These are phyloP conservation scores for Isichthys henryi DNA, from an alignment of 2,113 vertebrate genomes.

Conservation along the genomic window DNA sequence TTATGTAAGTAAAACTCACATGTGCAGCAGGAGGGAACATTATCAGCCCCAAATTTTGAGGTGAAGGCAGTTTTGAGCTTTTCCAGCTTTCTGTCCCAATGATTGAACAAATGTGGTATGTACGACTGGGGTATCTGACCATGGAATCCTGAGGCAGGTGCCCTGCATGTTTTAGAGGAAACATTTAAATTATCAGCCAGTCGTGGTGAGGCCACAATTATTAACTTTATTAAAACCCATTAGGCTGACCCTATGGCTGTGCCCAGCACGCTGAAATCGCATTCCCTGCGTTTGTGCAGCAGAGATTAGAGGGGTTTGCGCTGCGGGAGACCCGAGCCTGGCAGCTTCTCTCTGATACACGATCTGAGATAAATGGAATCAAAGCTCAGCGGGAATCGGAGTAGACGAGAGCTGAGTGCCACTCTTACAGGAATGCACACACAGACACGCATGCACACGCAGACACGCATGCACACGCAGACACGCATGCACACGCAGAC, in stretches of 20 bases:
- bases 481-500: neutral
- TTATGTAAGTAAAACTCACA: too few relatives aligned
- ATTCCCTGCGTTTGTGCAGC: neutral
- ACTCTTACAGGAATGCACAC: neutral
- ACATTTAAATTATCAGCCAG: neutral
- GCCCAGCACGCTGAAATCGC: neutral
- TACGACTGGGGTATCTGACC: neutral
- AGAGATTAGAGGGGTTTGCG: neutral
- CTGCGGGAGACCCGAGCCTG: neutral
- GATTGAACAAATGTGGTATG: neutral
- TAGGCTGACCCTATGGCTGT: neutral
- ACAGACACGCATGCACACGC: too few relatives aligned
- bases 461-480: neutral
- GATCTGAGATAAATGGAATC: slow-evolving; percentile 15
- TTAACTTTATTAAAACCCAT: neutral
- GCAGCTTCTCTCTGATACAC: neutral
- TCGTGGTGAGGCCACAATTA: neutral
- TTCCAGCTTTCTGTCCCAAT: neutral
- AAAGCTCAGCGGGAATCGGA: neutral
- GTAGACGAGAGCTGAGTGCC: too few relatives aligned
- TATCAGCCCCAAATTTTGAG: neutral
- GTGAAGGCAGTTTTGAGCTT: neutral
- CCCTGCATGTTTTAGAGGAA: neutral
- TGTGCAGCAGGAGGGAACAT: neutral
- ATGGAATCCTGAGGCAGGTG: neutral